Evolutionary conservation across 2,888 invertebrate species (phyloP), one percentile per base, ranked within the genome.

Genomic region (Hydraecia micacea): DNA sequence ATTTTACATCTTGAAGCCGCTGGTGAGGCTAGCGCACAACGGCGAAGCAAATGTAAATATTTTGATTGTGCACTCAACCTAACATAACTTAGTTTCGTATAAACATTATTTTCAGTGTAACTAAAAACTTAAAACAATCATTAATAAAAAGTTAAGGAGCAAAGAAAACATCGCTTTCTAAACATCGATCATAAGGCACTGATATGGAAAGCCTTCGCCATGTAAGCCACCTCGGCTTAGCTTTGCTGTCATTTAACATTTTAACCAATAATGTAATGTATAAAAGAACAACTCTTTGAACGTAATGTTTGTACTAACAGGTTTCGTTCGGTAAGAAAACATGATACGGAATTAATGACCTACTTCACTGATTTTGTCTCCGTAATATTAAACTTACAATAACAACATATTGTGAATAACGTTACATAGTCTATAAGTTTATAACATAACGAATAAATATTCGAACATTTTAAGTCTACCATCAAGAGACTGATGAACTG

Each of bases 101-200:
- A 80, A 86, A 84, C 80, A 83, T 68, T 80, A 75, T 79, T 85
- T 83, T 49, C 79, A 85, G 74, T 82, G 72, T 71, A 83, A 84
- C 77, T 82, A 79, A 87, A 75, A 86, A 85, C 88, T 81, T 79
- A 84, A 86, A 85, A 83, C 76, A 81, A 83, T 67, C 60, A 71
- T 66, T 74, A 75, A 72, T 83, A 81, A 79, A 80, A 71, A 77
- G 73, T 65, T 52, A 80, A 79, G 69, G 81, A 83, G 80, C 75
- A 84, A 77, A 83, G 75, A 49, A 62, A 83, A 82, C 84, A 77
- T 76, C 52, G 81, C 73, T 83, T 82, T 86, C 80, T 90, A 86
- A 85, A 88, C 88, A 90, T 87, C 84, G 85, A 88, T 88, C 81
- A 85, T 93, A 94, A 94, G 94, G 94, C 94, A 94, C 94, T 94